phyloP scores from a whole-genome alignment of 2,888 invertebrate genomes.

The Suillia variegata region DNA sequence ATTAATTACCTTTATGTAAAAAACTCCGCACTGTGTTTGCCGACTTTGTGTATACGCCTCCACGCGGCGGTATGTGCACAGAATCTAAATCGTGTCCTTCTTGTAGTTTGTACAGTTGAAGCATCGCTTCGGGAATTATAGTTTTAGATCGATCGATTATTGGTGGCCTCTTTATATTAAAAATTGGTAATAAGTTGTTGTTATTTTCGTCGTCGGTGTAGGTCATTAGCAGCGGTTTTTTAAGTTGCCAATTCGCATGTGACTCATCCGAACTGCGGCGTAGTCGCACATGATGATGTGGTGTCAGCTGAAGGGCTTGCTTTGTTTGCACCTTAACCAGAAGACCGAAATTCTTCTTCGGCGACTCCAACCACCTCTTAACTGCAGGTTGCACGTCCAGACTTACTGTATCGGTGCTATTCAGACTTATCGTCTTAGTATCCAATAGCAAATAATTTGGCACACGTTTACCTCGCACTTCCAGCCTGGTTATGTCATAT shows the following conservation, averaged over 20 bases:
- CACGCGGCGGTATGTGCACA: constrained; percentile 70
- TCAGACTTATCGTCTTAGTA: constrained; percentile 70
- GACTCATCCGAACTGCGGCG: constrained; percentile 69
- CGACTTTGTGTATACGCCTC: constrained; percentile 72
- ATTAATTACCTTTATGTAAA: constrained; percentile 76
- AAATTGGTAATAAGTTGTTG: constrained; percentile 59
- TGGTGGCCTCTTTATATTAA: constrained; percentile 61
- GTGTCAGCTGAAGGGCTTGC: constrained; percentile 60
- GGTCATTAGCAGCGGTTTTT: constrained; percentile 81
- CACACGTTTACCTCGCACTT: constrained; percentile 67
- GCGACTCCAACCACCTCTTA: constrained; percentile 79
- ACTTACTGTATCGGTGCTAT: constrained; percentile 69
- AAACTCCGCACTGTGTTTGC: constrained; percentile 86
- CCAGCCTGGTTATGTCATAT: constrained; percentile 79
- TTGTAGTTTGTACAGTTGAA: constrained; percentile 76
- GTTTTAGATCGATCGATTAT: constrained; percentile 62
- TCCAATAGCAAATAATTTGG: constrained; percentile 83
- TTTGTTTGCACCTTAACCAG: constrained; percentile 69
- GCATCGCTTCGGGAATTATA: constrained; percentile 77
- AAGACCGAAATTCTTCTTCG: constrained; percentile 80
- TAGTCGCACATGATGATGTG: constrained; percentile 72
- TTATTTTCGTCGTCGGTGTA: constrained; percentile 80
- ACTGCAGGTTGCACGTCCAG: constrained; percentile 89
- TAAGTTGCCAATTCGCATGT: constrained; percentile 69
- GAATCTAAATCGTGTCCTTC: constrained; percentile 70